phyloP scores from a whole-genome alignment of 2,888 invertebrate species.

The Dicyrtoma fusca region DNA sequence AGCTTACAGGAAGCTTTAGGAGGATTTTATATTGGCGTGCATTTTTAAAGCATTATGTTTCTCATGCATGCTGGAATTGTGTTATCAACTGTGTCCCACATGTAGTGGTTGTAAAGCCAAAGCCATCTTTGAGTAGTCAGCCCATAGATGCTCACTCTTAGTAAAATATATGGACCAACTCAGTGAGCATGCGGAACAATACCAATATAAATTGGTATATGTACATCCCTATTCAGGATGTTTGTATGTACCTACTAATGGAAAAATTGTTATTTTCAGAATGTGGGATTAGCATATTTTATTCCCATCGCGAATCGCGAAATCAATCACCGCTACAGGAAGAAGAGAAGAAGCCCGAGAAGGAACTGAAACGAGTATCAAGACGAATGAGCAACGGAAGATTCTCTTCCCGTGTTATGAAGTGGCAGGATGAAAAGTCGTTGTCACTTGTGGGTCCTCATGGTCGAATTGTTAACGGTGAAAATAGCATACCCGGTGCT shows the following conservation, averaged over 20 bases:
- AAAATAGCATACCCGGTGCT: slow-evolving; percentile 74
- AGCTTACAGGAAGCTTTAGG: too few relatives aligned
- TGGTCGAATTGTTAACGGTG: slow-evolving; percentile 76
- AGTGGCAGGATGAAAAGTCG: slow-evolving; percentile 49
- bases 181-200: background rate
- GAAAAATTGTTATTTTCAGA: slow-evolving; percentile 53
- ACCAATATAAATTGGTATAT: background rate
- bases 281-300: slow-evolving; percentile 58
- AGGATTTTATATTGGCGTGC: too few relatives aligned
- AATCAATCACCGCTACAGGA: slow-evolving; percentile 21
- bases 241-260: background rate
- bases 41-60: too few relatives aligned
- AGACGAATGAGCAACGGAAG: slow-evolving; percentile 34
- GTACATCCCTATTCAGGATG: background rate
- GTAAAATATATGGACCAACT: too few relatives aligned
- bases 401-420: slow-evolving; percentile 52
- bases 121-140: too few relatives aligned
- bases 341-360: background rate
- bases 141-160: too few relatives aligned
- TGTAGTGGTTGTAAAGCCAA: too few relatives aligned
- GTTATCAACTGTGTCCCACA: too few relatives aligned
- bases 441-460: slow-evolving; percentile 43
- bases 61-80: too few relatives aligned
- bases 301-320: slow-evolving; percentile 59
- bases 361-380: background rate